A percentile compares a stretch with the other conserved stretches of the same genome.
Conservation (phyloP, 2,888 invertebrate species). For the Spicauda simplicius region DNA sequence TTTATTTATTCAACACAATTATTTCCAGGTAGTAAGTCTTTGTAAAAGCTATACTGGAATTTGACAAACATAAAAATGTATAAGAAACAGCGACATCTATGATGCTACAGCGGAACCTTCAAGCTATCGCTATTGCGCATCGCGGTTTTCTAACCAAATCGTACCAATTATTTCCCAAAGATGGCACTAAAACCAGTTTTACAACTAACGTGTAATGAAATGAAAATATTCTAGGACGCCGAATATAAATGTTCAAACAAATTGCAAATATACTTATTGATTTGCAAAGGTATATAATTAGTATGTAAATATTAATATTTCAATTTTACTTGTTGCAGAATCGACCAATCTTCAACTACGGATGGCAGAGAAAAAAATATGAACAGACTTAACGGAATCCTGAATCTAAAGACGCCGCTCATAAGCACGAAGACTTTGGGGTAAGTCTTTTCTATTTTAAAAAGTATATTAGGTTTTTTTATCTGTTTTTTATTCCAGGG, state of each 20-base stretch:
- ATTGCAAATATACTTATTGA: no score
- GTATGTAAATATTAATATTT: not conserved
- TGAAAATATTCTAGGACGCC: no score
- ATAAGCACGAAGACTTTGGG: conserved; percentile 90
- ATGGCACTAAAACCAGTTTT: not conserved
- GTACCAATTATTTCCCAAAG: not conserved
- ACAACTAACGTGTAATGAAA: not conserved
- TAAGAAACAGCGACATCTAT: conserved; percentile 13
- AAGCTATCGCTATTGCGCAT: not conserved
- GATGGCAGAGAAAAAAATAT: conserved; percentile 81
- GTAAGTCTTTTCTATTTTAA: conserved; percentile 75
- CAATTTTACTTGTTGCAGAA: conserved; percentile 48
- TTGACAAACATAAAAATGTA: not conserved
- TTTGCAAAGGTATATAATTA: not conserved
- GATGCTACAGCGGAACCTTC: not conserved
- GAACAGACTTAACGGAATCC: conserved; percentile 86
- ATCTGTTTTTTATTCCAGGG: no score
- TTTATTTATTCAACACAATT: no score
- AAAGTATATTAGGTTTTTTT: no score
- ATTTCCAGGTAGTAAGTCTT: no score
- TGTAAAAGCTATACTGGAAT: no score
- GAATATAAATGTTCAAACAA: no score
- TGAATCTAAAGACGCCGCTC: conserved; percentile 89
- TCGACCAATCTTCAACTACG: conserved; percentile 62
- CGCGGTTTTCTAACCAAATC: not conserved